Base-by-base conservation (phyloP, 2,113 vertebrate genomes). In the Coptodon rendalli region DNA sequence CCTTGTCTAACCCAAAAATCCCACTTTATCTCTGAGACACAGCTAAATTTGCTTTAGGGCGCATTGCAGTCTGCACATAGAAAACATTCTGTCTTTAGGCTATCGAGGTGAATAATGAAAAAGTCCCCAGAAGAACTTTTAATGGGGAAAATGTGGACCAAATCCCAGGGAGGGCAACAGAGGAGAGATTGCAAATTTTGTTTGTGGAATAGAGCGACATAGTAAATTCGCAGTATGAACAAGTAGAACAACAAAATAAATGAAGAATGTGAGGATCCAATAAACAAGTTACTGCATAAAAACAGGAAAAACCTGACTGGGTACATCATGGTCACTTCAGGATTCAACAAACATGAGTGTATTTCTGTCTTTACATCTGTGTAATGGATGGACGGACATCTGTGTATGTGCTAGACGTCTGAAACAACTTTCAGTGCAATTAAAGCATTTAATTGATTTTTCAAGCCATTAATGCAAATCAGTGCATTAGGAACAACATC, bases 391-490 rank as follows among this genome's bases (percentile, higher is more conserved):
- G 16, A 63, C 0, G 6, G 61, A 76, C 8, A 56, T 34, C 56
- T 59, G n/a, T 52, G 79, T 19, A 81, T 83, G 83, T 84, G 80
- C 89, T 63, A 63, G 73, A 86, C 91, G 81, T 87, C 94, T 89
- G 89, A 83, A 82, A 81, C 87, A 87, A 79, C 76, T 36, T 81
- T 78, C 79, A 4, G 71, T 66, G 73, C 80, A 90, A 86, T 92
- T 90, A 87, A 84, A 87, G 61, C 78, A 63, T 86, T 91, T 92
- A 52, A 50, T 78, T 78, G 73, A 92, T 91, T 95, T 87, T 80
- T 54, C 63, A 88, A 73, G 8, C 57, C 86, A 78, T 85, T 89
- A 84, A 89, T 93, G 87, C 73, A 92, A 93, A 92, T 91, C 2
- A 76, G 81, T 38, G 6, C 12, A 31, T 73, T n/a, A 71, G n/a